phyloP scores from a whole-genome alignment of 2,888 invertebrate genomes.

The Spilarctia lutea region DNA sequence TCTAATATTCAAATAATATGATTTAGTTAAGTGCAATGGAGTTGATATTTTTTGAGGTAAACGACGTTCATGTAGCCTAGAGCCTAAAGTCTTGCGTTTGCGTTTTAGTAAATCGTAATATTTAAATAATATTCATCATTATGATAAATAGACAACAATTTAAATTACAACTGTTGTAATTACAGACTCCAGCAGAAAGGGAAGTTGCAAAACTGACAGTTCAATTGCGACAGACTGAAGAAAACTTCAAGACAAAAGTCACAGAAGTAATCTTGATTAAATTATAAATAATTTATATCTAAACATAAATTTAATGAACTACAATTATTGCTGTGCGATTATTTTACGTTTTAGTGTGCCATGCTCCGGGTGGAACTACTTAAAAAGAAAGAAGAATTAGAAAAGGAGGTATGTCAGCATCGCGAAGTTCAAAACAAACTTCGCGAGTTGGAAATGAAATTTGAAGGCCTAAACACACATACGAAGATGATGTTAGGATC shows the following conservation, averaged over 20 bases:
- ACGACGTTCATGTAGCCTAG: too few species aligned
- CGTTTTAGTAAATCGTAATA: too few species aligned
- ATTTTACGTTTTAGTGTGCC: slow-evolving; percentile 67
- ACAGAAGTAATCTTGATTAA: slow-evolving; percentile 84
- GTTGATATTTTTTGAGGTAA: too few species aligned
- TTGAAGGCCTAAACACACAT: slow-evolving; percentile 70
- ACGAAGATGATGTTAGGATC: slow-evolving; percentile 81
- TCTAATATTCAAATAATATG: too few species aligned
- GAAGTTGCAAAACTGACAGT: slow-evolving; percentile 87
- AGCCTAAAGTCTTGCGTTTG: too few species aligned
- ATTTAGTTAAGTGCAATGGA: too few species aligned
- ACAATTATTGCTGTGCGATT: not conserved
- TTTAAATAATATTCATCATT: too few species aligned
- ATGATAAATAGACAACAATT: not conserved
- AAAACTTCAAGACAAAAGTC: slow-evolving; percentile 89
- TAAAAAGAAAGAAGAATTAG: slow-evolving; percentile 84
- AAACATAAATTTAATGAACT: not conserved
- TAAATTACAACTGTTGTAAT: not conserved
- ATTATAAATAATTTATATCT: not conserved
- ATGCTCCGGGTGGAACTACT: slow-evolving; percentile 74
- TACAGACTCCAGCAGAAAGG: slow-evolving; percentile 81
- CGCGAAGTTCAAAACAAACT: slow-evolving; percentile 81
- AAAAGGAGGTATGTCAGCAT: slow-evolving; percentile 86
- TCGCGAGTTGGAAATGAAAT: slow-evolving; percentile 77
- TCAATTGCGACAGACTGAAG: slow-evolving; percentile 88